A percentile compares a stretch with the other conserved stretches of the same genome.
Evolutionary conservation across 2,797 vertebrate genomes (phyloP).

Genomic region (Coregonus suidteri): DNA sequence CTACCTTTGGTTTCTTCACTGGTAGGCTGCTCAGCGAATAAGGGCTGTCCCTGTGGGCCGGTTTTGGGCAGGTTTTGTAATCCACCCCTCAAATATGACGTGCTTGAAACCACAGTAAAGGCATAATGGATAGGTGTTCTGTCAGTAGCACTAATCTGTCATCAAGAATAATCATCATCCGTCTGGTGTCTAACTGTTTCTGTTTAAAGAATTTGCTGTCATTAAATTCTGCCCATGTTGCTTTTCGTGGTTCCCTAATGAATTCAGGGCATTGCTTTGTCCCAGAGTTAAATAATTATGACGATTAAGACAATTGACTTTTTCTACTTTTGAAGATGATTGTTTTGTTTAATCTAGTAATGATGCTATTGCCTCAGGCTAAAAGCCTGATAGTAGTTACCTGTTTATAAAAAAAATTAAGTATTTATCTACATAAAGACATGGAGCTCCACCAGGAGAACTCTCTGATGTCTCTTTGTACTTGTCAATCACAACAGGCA

Average conservation of each 20-base stretch:
- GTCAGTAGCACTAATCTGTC: conserved; percentile 19
- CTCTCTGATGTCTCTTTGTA: conserved; percentile 52
- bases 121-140: conserved; percentile 22
- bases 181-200: conserved; percentile 21
- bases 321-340: conserved; percentile 70
- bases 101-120: conserved; percentile 19
- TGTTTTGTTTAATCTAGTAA: conserved; percentile 80
- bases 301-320: conserved; percentile 65
- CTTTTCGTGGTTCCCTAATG: conserved; percentile 52
- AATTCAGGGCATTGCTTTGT: conserved; percentile 69
- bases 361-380: conserved; percentile 73
- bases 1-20: conserved; percentile 26
- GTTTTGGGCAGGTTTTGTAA: neutral
- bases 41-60: conserved; percentile 35
- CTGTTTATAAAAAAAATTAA: conserved; percentile 51
- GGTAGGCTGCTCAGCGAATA: conserved; percentile 54
- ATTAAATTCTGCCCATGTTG: conserved; percentile 43
- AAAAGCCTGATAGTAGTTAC: conserved; percentile 71
- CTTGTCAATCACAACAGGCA: conserved; percentile 66
- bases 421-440: conserved; percentile 75
- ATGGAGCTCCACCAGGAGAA: conserved; percentile 61
- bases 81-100: conserved; percentile 13
- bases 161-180: conserved; percentile 26
- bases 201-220: conserved; percentile 49
- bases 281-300: conserved; percentile 74